These are phyloP conservation scores for Hepsetus odoe DNA, from an alignment of 2,113 vertebrate species.

Conservation along the genomic window DNA sequence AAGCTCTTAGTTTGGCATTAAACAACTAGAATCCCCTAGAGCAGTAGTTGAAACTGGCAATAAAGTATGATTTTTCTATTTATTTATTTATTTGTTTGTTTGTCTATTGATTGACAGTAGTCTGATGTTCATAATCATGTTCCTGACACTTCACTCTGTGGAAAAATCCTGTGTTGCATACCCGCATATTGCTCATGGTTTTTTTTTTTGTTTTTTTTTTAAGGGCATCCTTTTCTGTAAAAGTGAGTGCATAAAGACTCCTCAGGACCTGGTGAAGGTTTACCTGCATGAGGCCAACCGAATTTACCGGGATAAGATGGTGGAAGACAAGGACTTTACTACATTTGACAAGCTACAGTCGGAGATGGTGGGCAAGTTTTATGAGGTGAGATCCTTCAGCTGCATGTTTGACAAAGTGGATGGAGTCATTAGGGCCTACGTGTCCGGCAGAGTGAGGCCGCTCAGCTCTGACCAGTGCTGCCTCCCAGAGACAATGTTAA, in stretches of 20 bases:
- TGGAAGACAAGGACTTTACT: slow-evolving; percentile 74
- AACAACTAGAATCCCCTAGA: no score
- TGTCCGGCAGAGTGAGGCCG: slow-evolving; percentile 19
- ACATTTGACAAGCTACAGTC: slow-evolving; percentile 81
- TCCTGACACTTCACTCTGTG: no score
- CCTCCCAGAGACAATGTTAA: slow-evolving; percentile 38
- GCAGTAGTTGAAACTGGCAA: no score
- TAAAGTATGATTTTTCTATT: no score
- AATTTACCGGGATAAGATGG: slow-evolving; percentile 85
- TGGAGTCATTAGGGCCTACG: slow-evolving; percentile 9
- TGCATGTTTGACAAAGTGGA: slow-evolving; percentile 8
- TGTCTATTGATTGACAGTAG: no score
- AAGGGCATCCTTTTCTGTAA: slow-evolving; percentile 84
- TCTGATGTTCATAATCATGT: no score
- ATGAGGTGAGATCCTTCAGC: slow-evolving; percentile 67
- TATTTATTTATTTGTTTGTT: no score
- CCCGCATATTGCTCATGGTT: no score
- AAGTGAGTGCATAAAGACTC: slow-evolving; percentile 74
- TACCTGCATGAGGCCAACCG: slow-evolving; percentile 83
- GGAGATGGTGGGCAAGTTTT: slow-evolving; percentile 79
- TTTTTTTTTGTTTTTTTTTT: slow-evolving; percentile 5
- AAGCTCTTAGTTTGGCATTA: no score
- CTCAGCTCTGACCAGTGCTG: neutral
- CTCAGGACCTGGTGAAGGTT: slow-evolving; percentile 78
- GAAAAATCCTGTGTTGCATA: no score